These are phyloP conservation scores for Mythimna albipuncta DNA, from an alignment of 2,888 invertebrate genomes.

Conservation along the genomic window DNA sequence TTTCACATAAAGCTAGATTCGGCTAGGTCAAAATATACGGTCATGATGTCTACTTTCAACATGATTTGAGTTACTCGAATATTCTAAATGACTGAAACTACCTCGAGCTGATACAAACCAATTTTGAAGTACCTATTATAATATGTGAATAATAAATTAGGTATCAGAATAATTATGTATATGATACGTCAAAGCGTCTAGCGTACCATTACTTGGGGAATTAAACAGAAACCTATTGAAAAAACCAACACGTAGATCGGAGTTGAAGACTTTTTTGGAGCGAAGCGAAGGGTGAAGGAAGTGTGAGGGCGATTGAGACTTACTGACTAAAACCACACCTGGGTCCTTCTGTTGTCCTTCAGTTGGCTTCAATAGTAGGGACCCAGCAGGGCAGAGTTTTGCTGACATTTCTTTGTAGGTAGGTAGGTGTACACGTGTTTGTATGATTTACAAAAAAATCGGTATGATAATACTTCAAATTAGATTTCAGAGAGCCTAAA, in stretches of 20 bases:
- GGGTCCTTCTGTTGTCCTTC: no score
- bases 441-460: no score
- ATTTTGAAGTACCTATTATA: not conserved
- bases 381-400: no score
- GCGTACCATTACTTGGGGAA: not conserved
- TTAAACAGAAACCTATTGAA: not conserved
- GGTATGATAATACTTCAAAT: not conserved
- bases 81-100: conserved; percentile 6
- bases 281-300: no score
- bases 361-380: no score
- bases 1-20: conserved; percentile 50
- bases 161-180: conserved; percentile 5
- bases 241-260: not conserved
- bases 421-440: no score
- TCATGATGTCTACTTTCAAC: conserved; percentile 39
- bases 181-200: not conserved
- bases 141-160: not conserved
- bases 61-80: conserved; percentile 12
- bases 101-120: conserved; percentile 6
- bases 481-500: not conserved
- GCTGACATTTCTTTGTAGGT: no score
- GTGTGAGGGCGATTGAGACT: no score
- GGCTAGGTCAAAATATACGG: conserved; percentile 35
- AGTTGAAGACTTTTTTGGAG: not conserved
- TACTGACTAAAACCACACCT: no score